Base-by-base conservation (phyloP, 2,797 vertebrate species). In the Tenualosa ilisha region DNA sequence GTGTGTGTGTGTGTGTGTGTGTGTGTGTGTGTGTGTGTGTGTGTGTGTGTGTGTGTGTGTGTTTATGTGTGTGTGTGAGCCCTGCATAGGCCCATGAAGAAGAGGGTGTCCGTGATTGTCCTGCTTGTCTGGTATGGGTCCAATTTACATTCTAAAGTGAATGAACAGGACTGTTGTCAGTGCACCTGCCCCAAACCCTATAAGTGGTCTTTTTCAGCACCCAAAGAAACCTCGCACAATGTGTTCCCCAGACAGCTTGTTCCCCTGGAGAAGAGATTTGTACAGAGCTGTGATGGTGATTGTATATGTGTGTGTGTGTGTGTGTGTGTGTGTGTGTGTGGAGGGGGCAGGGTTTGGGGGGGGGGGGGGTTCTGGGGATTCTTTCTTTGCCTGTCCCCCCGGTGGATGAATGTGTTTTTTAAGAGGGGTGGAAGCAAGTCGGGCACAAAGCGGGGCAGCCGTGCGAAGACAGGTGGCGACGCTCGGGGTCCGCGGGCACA, bases 61-160 rank as follows among this genome's bases (percentile, higher is more conserved):
- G 84, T 72, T 54, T 85, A 56, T 82, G 56, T 82, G 81, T 85
- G 81, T 85, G 84, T 85, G 81, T 83, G 20, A 24, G 61, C 61
- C 1, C 8, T 12, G 61, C 12, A 3, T 31, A 31, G 24, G 61
- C 61, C n/a, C 61, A 65, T 11, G 11, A 24, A 12, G 24, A 7
- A 31, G n/a, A 26, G 61, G n/a, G 61, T 63, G 61, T 63, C 20
- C 6, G 9, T 65, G 61, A 24, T 24, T 65, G 61, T 65, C 11
- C 11, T 31, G 65, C 15, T 12, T 24, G 40, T 22, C 72, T 20
- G 40, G 40, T 79, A 79, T 46, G 72, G 72, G 26, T 46, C 37
- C 72, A 17, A 79, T 9, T 43, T 7, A 20, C 72, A 79, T 79
- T 79, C 72, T 79, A 46, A 79, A 17, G 72, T 46, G 72, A 46